These are phyloP conservation scores for Nemapogon koenigi DNA, from an alignment of 2,888 invertebrate genomes.

Conservation along the genomic window DNA sequence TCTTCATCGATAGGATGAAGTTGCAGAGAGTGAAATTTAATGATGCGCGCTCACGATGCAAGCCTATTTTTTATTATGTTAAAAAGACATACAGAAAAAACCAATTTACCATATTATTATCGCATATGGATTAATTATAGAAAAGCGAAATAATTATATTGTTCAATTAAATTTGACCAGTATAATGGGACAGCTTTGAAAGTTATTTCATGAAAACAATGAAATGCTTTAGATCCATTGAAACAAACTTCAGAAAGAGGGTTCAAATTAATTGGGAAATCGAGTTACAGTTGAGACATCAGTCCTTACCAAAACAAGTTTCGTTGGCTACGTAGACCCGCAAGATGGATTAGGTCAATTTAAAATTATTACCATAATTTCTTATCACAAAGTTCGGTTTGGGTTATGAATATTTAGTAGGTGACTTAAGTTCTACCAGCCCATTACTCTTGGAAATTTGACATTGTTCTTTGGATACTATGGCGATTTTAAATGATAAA, in stretches of 20 bases:
- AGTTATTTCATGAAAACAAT: slow-evolving; percentile 20
- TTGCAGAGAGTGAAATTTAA: too few relatives aligned
- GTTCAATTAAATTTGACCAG: too few relatives aligned
- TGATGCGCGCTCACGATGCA: too few relatives aligned
- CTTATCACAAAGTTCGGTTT: slow-evolving; percentile 42
- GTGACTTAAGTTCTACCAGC: background rate
- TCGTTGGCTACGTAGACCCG: slow-evolving; percentile 25
- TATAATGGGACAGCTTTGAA: background rate
- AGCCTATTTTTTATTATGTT: too few relatives aligned
- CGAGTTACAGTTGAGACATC: slow-evolving; percentile 32
- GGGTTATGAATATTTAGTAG: slow-evolving; percentile 42
- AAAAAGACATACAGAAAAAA: too few relatives aligned
- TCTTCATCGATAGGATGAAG: too few relatives aligned
- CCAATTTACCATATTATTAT: too few relatives aligned
- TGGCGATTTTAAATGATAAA: too few relatives aligned
- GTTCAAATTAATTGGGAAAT: slow-evolving; percentile 42
- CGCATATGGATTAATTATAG: too few relatives aligned
- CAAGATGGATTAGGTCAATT: slow-evolving; percentile 52
- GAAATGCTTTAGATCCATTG: slow-evolving; percentile 25
- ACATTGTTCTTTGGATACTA: too few relatives aligned
- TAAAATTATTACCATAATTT: slow-evolving; percentile 54
- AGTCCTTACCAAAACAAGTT: slow-evolving; percentile 32
- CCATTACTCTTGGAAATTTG: too few relatives aligned
- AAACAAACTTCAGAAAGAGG: slow-evolving; percentile 28
- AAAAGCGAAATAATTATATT: too few relatives aligned